Evolutionary conservation across 2,888 invertebrate species (phyloP), one percentile per base, ranked within the genome.

Genomic region (Hoplodrina blanda): DNA sequence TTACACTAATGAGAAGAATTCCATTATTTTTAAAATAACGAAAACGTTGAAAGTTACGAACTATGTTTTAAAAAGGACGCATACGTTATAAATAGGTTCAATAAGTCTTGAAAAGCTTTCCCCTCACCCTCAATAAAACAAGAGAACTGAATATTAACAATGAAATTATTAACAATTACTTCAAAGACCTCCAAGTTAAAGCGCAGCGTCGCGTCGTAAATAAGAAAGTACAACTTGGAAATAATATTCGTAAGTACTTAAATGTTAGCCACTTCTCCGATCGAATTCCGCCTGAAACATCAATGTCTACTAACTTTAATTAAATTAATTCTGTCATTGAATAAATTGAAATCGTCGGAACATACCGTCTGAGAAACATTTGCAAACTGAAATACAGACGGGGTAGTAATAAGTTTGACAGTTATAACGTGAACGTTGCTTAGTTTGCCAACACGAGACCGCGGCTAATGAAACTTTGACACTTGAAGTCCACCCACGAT

Each of bases 351-450:
- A 69, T 77, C 53, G 71, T 74, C 50, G 66, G 59, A 71, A 67
- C 55, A 73, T 62, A 72, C 63, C 66, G 63, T 81, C 78, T 77
- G 69, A 66, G 78, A 81, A 85, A 77, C 82, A 81, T 89, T 87
- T 82, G 86, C 84, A 87, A 87, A 87, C 85, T 87, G 86, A 87
- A 90, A 88, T 84, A 74, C 84, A 85, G 85, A 79, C 85, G 77
- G 83, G 88, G 19, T 89, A 91, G 91, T 92, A 92, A 92, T 91
- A 93, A 92, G 90, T 93, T 92, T 87, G 93, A 91, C 91, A 92
- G 93, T 92, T 92, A 90, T 90, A 93, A 91, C 90, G 90, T 91
- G 87, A 81, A 75, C 83, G 82, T 85, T 86, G 85, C 86, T 85
- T 85, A 89, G 89, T 91, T 91, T 85, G 83, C 86, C 81, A 83